Base-by-base conservation (phyloP, 2,888 invertebrate genomes). In the Eupelmus urozonus region DNA sequence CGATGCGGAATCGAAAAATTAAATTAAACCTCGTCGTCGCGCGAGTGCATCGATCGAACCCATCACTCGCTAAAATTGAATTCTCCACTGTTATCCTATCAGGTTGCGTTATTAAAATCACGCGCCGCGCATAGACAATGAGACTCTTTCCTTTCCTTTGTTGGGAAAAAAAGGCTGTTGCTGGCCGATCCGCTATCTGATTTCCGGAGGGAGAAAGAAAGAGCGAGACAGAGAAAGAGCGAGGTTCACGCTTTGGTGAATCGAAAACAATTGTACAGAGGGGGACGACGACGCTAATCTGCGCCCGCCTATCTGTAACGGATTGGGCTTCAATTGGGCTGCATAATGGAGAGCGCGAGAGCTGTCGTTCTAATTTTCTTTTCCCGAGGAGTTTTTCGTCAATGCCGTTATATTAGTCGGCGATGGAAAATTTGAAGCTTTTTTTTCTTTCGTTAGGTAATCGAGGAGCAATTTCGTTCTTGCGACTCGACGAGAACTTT, bases 241-340 rank as follows among this genome's bases (percentile, higher is more conserved):
- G 4, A 57, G 72, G 67, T 77, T 77, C 66, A 77, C 67, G 72
- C 66, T 77, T 77, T 77, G 72, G 45, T 77, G 72, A 49, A 59
- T 78, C 34, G 67, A 78, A 76, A 78, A 73, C 73, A 67, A 77
- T 71, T 42, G 66, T 25, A 29, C 11, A 55, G 9, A 55, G 11
- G 3, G 57, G 57, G 29, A 45, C 45, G 45, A 45, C 45, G 5
- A 13, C 11, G 34, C 69, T 71, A 71, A 60, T 72, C 53, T 53
- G 49, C 55, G 27, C 18, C 34, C 29, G 65, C 20, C 20, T 65
- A 65, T 57, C 65, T 65, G 9, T 65, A 49, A 72, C 62, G 40
- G 62, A 72, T 72, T 72, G 53, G 53, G 51, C 65, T 51, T 42
- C 45, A 18, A 69, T 45, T 40, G 34, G 40, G n/a, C 23, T 69